Evolutionary conservation across 2,113 vertebrate species (phyloP).

Genomic region (Desmodus rotundus): DNA sequence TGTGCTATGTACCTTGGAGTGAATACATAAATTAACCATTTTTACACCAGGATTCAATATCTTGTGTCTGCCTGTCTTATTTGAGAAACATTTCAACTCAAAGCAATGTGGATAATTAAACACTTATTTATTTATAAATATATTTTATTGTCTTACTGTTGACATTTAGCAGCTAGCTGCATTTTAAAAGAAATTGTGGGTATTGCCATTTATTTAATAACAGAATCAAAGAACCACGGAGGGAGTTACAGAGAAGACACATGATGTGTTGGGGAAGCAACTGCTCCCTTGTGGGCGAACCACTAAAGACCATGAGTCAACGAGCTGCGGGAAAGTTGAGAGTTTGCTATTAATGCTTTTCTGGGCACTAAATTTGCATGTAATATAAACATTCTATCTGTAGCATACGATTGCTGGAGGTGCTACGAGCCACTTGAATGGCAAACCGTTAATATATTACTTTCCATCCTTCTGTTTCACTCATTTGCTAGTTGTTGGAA

Average conservation of each 20-base stretch:
- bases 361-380: conserved; percentile 3
- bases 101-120: background rate
- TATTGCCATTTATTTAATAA: background rate
- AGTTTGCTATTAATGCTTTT: background rate
- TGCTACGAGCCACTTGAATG: conserved; percentile 23
- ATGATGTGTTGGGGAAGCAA: background rate
- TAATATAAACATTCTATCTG: conserved; percentile 7
- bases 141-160: background rate
- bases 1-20: background rate
- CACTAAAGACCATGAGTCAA: background rate
- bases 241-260: background rate
- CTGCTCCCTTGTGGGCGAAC: background rate
- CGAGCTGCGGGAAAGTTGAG: background rate
- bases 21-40: background rate
- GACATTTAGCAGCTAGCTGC: background rate
- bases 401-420: background rate
- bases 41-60: background rate
- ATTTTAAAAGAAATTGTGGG: conserved; percentile 10
- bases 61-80: background rate
- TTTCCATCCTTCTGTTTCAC: conserved; percentile 5
- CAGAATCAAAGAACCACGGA: background rate
- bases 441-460: background rate
- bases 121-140: background rate
- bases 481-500: conserved; percentile 22
- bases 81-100: background rate